phyloP scores from a whole-genome alignment of 2,888 invertebrate species.

The Mamestra brassicae region DNA sequence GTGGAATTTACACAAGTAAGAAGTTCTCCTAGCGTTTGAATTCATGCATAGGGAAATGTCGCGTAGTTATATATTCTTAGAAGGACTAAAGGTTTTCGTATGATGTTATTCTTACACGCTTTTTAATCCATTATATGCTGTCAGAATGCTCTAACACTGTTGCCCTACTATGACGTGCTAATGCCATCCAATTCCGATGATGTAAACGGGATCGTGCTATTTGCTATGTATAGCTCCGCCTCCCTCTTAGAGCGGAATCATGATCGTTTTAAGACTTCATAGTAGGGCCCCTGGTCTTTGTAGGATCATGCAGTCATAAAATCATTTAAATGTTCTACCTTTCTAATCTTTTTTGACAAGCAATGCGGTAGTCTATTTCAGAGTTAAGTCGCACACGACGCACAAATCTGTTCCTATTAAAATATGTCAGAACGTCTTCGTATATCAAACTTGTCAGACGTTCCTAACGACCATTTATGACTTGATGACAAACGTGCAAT shows the following conservation, averaged over 20 bases:
- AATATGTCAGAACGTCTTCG: slow-evolving; percentile 18
- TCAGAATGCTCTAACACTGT: neutral
- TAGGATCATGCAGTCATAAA: slow-evolving; percentile 21
- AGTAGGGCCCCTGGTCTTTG: neutral
- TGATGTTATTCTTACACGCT: neutral
- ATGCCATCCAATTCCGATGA: no score
- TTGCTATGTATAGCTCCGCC: no score
- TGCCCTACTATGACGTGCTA: no score
- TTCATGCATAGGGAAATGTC: neutral
- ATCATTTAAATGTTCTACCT: neutral
- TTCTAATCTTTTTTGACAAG: slow-evolving; percentile 16
- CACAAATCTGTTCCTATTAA: slow-evolving; percentile 32
- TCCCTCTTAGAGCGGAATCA: no score
- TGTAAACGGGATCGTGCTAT: no score
- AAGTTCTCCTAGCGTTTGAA: neutral
- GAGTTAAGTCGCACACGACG: neutral
- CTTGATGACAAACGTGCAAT: slow-evolving; percentile 32
- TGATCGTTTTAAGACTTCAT: no score
- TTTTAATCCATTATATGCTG: neutral
- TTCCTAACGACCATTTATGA: slow-evolving; percentile 30
- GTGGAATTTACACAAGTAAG: no score
- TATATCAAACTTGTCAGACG: slow-evolving; percentile 37
- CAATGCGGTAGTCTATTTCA: slow-evolving; percentile 47
- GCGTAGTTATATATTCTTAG: neutral
- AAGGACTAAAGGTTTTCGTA: neutral